Percentiles rank a stretch among this genome's conserved stretches.
Conservation (phyloP, 2,888 invertebrate genomes). For the Andrena bucephala region DNA sequence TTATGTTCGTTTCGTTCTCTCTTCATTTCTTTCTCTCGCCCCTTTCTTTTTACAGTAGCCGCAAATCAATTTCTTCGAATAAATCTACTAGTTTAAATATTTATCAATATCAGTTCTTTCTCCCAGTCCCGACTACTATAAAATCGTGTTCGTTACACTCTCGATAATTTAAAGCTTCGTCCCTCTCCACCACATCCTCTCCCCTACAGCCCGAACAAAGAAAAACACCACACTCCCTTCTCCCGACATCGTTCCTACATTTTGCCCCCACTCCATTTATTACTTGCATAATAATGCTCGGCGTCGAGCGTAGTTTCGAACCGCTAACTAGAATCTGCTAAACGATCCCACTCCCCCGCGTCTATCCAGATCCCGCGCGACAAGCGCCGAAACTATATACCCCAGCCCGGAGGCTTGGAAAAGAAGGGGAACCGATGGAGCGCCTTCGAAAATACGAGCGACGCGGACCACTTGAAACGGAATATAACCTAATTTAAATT, state of each 20-base stretch:
- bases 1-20: background rate
- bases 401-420: background rate
- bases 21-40: constrained; percentile 61
- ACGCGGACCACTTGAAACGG: constrained; percentile 79
- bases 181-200: constrained; percentile 74
- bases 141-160: constrained; percentile 82
- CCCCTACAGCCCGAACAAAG: constrained; percentile 51
- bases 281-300: constrained; percentile 57
- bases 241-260: constrained; percentile 44
- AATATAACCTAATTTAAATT: constrained; percentile 82
- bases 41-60: constrained; percentile 81
- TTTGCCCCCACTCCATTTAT: constrained; percentile 39
- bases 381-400: background rate
- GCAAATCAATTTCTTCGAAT: constrained; percentile 83
- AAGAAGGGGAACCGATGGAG: constrained; percentile 9
- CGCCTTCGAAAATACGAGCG: constrained; percentile 71
- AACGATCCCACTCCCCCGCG: background rate
- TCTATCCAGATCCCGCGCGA: background rate
- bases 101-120: constrained; percentile 87
- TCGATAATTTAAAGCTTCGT: constrained; percentile 83
- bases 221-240: constrained; percentile 37
- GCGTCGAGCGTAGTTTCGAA: constrained; percentile 66
- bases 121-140: constrained; percentile 82
- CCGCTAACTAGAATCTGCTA: constrained; percentile 37
- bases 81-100: constrained; percentile 82